phyloP scores from a whole-genome alignment of 2,113 vertebrate genomes.

The Malurus alboscapulatus region DNA sequence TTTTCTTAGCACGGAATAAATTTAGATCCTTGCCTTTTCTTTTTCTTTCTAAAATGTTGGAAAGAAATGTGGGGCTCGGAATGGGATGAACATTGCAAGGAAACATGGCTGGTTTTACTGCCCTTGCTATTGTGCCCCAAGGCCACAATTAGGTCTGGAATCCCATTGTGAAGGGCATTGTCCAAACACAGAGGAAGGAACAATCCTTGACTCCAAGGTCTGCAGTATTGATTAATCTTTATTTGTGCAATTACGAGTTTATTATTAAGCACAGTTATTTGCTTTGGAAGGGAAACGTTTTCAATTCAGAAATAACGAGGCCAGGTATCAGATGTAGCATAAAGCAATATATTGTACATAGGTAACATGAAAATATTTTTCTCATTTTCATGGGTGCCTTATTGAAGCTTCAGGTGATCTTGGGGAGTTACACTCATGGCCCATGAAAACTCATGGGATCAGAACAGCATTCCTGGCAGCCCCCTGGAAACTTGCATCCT shows the following conservation, averaged over 20 bases:
- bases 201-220: background rate
- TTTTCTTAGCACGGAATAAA: constrained; percentile 24
- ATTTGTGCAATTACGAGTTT: constrained; percentile 13
- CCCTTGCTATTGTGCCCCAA: background rate
- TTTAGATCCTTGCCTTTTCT: background rate
- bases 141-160: constrained; percentile 47
- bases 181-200: constrained; percentile 10
- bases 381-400: background rate
- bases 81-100: background rate
- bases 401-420: background rate
- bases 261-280: background rate
- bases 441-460: background rate
- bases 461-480: background rate
- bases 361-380: background rate
- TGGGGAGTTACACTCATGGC: background rate
- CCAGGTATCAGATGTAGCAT: fast-evolving
- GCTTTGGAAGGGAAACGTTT: background rate
- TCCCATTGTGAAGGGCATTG: constrained; percentile 1
- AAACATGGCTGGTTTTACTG: constrained; percentile 23
- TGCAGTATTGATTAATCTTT: background rate
- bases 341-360: background rate
- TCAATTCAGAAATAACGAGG: background rate
- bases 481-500: background rate
- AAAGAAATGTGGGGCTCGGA: background rate
- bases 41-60: background rate